Base-by-base conservation (phyloP, 2,113 vertebrate species). In the Tragelaphus scriptus region DNA sequence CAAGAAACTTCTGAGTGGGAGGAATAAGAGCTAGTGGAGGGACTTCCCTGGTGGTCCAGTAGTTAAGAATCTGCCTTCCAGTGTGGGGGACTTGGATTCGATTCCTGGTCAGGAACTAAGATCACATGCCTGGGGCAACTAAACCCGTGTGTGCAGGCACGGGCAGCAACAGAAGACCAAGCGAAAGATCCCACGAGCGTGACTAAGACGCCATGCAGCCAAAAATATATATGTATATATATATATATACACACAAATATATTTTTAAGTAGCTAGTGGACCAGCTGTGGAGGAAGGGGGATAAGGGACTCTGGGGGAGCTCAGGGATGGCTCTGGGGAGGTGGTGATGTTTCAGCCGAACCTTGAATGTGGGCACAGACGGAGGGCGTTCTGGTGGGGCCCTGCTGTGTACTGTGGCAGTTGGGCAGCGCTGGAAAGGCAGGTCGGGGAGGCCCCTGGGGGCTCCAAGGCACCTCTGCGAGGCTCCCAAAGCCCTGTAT, bases 351-450 rank as follows among this genome's bases (percentile, higher is more conserved):
- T 84, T 44, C 30, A 63, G 7, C 0, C 0, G 47, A 49, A 10
- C 85, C 84, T 59, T 28, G 93, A 30, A 10, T 5, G 4, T 9
- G 47, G 51, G 49, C 90, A 51, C 63, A 51, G 86, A 15, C 1
- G 21, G 15, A 51, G 94, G 86, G 36, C 2, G 0, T 56, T 19
- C 25, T 4, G 11, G n/a, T 6, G 53, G 26, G 36, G 63, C 9
- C 30, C 4, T 2, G 0, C 2, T 25, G 32, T 23, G 58, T 15
- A 30, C 59, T 0, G n/a, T 63, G 55, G 12, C 1, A 13, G 12
- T 15, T 6, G 55, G 63, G 19, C 8, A 32, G 12, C 6, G 12
- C 44, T 10, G n/a, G 40, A 15, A 13, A 11, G 59, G n/a, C 30
- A 16, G 26, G 44, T 9, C 30, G 23, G 30, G 26, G 56, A 51